Evolutionary conservation across 2,888 invertebrate genomes (phyloP), one percentile per base, ranked within the genome.

Genomic region (Cephalotes varians): DNA sequence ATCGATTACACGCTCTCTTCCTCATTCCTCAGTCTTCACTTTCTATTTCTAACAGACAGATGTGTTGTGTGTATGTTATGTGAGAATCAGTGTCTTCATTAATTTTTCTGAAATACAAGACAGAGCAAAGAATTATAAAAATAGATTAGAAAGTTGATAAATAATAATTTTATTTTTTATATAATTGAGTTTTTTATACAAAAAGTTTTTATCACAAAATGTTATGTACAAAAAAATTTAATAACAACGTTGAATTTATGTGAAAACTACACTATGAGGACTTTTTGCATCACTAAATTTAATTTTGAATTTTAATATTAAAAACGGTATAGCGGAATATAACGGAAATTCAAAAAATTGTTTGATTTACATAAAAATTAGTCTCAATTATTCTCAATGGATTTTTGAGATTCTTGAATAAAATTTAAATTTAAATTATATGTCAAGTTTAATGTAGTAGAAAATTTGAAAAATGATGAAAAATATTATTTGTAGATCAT

Each of bases 1-100:
- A 71, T 77, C 40, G 40, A 71, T 71, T 77, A 77, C 18, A 21
- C 12, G 37, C 67, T 47, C 51, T 76, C 49, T 76, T 76, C 37
- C 51, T 72, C 31, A 54, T 72, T 56, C 31, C 34, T 51, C 37
- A 28, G 25, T 49, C 25, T 12, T 77, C 54, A 71, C 54, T 77
- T 77, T 77, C 77, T 54, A 44, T 34, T 71, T 77, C 77, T 65
- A 49, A 49, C 12, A 28, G 25, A 71, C 40, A 6, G 10, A 28
- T n/a, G 49, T n/a, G n/a, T 12, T 7, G 47, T 5, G 4, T 34
- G 18, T 25, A 7, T 6, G 9, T 4, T 37, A 9, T 25, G 40
- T 0, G 18, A 65, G 3, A 64, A 64, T 25, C 10, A 34, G n/a
- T 60, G n/a, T n/a, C n/a, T n/a, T 65, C 0, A 0, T 65, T 44